Percentiles rank a stretch among this genome's conserved stretches.
Evolutionary conservation across 1,140 invertebrate genomes (phyloP).

Genomic region (Schmidtea mediterranea): DNA sequence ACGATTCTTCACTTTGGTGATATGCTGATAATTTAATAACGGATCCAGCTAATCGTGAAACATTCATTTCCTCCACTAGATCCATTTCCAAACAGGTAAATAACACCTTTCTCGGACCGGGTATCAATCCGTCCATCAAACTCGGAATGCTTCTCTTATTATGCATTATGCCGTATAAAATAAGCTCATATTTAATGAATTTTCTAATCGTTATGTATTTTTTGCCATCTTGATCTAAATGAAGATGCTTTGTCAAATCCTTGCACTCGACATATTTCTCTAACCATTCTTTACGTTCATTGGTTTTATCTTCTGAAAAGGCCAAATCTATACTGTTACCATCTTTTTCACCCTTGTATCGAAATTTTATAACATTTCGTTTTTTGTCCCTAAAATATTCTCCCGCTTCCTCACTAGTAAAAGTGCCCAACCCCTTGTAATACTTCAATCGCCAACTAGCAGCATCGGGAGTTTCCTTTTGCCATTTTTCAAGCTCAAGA

Average conservation of each 20-base stretch:
- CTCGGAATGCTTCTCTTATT: constrained; percentile 82
- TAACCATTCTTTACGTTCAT: constrained; percentile 53
- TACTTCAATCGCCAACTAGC: constrained; percentile 55
- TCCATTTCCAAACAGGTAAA: constrained; percentile 78
- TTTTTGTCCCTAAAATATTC: constrained; percentile 91
- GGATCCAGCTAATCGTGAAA: constrained; percentile 81
- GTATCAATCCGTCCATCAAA: constrained; percentile 77
- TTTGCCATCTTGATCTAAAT: constrained; percentile 67
- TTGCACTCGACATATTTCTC: constrained; percentile 47
- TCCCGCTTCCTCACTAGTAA: constrained; percentile 83
- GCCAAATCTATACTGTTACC: constrained; percentile 1
- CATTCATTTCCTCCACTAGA: constrained; percentile 82
- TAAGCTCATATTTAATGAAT: constrained; percentile 85
- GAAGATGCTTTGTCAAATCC: constrained; percentile 53
- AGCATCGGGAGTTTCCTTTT: constrained; percentile 59
- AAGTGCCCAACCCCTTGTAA: constrained; percentile 50
- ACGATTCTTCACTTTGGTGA: constrained; percentile 71
- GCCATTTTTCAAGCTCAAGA: constrained; percentile 97
- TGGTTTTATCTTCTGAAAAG: constrained; percentile 49
- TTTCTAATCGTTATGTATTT: constrained; percentile 56
- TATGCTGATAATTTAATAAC: constrained; percentile 87
- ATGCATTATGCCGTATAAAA: constrained; percentile 83
- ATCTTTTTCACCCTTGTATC: constrained; percentile 33
- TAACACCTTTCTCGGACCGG: constrained; percentile 72
- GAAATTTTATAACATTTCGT: constrained; percentile 64